Base-by-base conservation (phyloP, 2,113 vertebrate species). In the Perca fluviatilis region DNA sequence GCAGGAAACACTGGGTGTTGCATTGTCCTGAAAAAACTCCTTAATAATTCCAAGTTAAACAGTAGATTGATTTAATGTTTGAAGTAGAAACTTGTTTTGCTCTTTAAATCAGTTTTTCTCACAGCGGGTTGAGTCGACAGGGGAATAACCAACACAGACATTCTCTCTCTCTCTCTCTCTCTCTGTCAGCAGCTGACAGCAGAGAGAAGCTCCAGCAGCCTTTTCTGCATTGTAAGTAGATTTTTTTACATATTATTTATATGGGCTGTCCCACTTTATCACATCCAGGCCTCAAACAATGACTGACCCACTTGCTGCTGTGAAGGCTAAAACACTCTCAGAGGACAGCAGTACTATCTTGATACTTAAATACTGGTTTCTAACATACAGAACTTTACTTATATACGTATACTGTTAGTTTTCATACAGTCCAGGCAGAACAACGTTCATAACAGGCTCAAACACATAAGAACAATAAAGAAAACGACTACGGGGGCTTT, bases 151-250 rank as follows among this genome's bases (percentile, higher is more conserved):
- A 36, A 54, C 53, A 76, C 30, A 72, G 33, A 49, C 36, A 0
- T 2, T 46, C 30, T 64, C 49, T 69, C 51, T 70, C 46, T 60
- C 53, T 33, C 33, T 33, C 33, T 36, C 33, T 36, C 36, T 8
- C 7, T 40, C 36, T 54, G 72, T 77, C 79, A 81, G 74, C 56
- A 57, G 51, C 71, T 66, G 72, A 80, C 50, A 58, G 71, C 71
- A 64, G 14, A 27, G 51, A 23, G 19, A 60, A 9, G 54, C 30
- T 68, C 70, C 70, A 27, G 65, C 65, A 56, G 76, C 51, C 51
- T 82, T 78, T 82, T 84, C 64, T 78, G 82, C 78, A 60, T 49
- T 65, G 82, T 66, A 82, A 88, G 79, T 66, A 36, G 33, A 27
- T 73, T 79, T 14, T 47, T 47, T 82, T 61, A 67, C 77, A 46